Evolutionary conservation across 1,140 invertebrate genomes (phyloP), one percentile per base, ranked within the genome.

Genomic region (Cheumatopsyche charites): DNA sequence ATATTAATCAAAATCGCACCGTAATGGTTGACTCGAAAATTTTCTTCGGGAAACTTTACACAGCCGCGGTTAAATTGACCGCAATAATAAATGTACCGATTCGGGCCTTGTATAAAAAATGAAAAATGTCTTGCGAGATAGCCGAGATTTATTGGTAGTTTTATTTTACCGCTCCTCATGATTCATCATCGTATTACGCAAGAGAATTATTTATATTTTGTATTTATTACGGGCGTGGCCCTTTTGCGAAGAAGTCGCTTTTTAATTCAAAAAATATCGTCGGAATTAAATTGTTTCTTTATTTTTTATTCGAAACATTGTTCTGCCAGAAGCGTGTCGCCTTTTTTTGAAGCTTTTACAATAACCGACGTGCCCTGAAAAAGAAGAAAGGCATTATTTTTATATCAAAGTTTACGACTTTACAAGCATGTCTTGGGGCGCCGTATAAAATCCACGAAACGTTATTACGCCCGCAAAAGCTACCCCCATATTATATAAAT

Each of bases 81-180:
- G 55, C 17, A 58, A 58, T 58, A 58, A 58, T 58, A 58, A 58
- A 58, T 58, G 55, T 58, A 58, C 55, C 23, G 55, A 58, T 58
- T 58, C 23, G 21, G 55, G 55, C 13, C 55, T 58, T 58, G 9
- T 36, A 58, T 25, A 58, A 58, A n/a, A 58, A 58, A 23, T 58
- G 55, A 58, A 58, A 58, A 58, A 58, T 58, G 55, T 58, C 55
- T 58, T 58, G 12, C 55, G 13, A 58, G 55, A 58, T 58, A 58
- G 55, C 19, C 12, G 21, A 58, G 55, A 58, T 58, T 58, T 58
- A 58, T 58, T 58, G 55, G 55, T 58, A 58, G 55, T 58, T 58
- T 58, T 58, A 58, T 58, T 58, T 58, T 58, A 58, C 55, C 21
- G 21, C 55, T 58, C 23, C 55, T 58, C 21, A 26, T 58, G 55